Base-by-base conservation (phyloP, 1,140 invertebrate genomes). In the Cotesia glomerata region DNA sequence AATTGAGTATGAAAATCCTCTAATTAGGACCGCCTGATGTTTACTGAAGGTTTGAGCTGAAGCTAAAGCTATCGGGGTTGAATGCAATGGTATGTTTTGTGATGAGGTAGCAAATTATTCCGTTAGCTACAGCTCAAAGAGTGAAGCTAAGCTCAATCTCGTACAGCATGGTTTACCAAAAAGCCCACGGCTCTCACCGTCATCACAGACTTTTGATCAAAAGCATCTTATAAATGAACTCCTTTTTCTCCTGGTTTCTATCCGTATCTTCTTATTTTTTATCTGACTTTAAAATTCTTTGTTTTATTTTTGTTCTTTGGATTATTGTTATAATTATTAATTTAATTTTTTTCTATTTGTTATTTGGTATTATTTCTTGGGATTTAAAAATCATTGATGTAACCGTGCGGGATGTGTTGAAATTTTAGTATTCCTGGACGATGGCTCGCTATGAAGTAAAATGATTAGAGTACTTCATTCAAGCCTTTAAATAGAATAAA, bases 391-490 rank as follows among this genome's bases (percentile, higher is more conserved):
- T 26, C 3, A 26, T 26, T 26, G 0, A 26, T 26, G 26, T 26
- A 26, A 26, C 26, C 26, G 39, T 11, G 11, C 39, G n/a, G 13
- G 8, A 18, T 35, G 34, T 34, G 65, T 67, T 67, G 65, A 35
- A 49, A 67, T 67, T 67, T 67, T 67, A 67, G 65, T 67, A 67
- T 67, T 67, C 65, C 49, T 26, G 7, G 16, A 1, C 45, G 52
- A 49, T 54, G 18, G 52, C 52, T 18, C 49, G 34, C 49, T 13
- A 49, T 67, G 65, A 67, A 67, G 65, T 67, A 52, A 49, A 36
- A 54, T 67, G 54, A 67, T 67, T 67, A 67, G 18, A 67, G 63
- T 65, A 26, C 36, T 58, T 5, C 45, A 52, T 26, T 18, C 49
- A n/a, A 32, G 49, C 49, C 52, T 67, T 67, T 67, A 67, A 67